Base-by-base conservation (phyloP, 35 echinoderm and acorn worm genomes). In the Anneissia japonica region DNA sequence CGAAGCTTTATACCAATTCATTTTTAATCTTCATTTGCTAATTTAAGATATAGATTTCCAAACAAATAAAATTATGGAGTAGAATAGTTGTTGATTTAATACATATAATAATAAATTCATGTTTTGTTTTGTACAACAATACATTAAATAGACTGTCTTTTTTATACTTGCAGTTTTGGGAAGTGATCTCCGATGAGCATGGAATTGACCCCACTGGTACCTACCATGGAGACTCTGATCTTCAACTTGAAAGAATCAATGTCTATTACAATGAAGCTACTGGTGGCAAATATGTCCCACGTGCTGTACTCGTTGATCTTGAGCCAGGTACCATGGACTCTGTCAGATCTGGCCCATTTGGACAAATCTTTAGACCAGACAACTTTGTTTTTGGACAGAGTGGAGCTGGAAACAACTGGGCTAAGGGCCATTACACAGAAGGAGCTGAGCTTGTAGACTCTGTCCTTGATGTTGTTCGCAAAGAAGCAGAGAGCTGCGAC, bases 391-490 rank as follows among this genome's bases (percentile, higher is more conserved):
- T 97, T 82, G 90, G 90, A 72, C 86, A 87, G 85, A 88, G 85
- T 37, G 86, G 85, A 46, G 89, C 89, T 74, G 85, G 93, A 72
- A 97, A 97, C 88, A 97, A 97, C 86, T 97, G 94, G 94, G 94
- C 95, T 32, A 97, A 97, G 74, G 95, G 95, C 41, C 95, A 97
- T 85, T 97, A 97, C 86, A 97, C 95, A 80, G 95, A 97, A 82
- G 95, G 89, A 17, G 89, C 89, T 91, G 89, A 95, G 46, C 93
- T 91, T 26, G 82, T 95, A 37, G 89, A 91, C 72, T 88, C 89
- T 2, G 90, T 91, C 32, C 39, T 92, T 3, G 90, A 92, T 86
- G 90, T 92, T 72, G 90, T 92, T 0, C 85, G 90, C 23, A 91
- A 92, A 46, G 93, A 96, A 45, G 76, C 93, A 1, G 90, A 96